A percentile compares a stretch with the other conserved stretches of the same genome.
Evolutionary conservation across 2,797 vertebrate genomes (phyloP).

Genomic region (Pteropus rufus): DNA sequence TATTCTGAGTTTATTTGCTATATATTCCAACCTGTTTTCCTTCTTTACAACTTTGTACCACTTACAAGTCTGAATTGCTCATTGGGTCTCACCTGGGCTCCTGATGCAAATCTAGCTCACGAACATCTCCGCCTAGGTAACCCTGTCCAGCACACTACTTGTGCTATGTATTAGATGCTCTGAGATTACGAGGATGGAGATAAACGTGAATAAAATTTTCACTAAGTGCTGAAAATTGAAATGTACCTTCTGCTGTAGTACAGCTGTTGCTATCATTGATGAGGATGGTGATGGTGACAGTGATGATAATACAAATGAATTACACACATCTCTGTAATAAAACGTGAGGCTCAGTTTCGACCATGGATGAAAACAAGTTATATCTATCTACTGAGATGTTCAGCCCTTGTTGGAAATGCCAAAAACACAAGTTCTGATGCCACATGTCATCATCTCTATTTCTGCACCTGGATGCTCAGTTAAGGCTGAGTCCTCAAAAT

Average conservation of each 20-base stretch:
- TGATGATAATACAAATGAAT: not conserved
- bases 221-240: not conserved
- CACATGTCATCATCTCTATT: constrained; percentile 57
- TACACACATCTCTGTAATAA: not conserved
- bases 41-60: not conserved
- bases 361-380: constrained; percentile 28
- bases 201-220: not conserved
- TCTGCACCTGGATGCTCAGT: constrained; percentile 71
- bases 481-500: constrained; percentile 72
- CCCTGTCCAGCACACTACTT: too few relatives aligned
- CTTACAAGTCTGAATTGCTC: not conserved
- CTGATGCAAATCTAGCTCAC: not conserved
- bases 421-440: not conserved
- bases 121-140: not conserved
- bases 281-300: not conserved
- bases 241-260: not conserved
- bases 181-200: not conserved
- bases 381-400: not conserved
- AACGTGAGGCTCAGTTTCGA: not conserved
- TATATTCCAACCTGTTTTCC: not conserved
- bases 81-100: not conserved
- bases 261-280: not conserved
- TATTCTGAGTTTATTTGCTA: not conserved
- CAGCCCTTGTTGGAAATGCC: constrained; percentile 59
- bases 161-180: not conserved